Conservation (phyloP, 92 coral and sea anemone genomes). For the Metridium senile region DNA sequence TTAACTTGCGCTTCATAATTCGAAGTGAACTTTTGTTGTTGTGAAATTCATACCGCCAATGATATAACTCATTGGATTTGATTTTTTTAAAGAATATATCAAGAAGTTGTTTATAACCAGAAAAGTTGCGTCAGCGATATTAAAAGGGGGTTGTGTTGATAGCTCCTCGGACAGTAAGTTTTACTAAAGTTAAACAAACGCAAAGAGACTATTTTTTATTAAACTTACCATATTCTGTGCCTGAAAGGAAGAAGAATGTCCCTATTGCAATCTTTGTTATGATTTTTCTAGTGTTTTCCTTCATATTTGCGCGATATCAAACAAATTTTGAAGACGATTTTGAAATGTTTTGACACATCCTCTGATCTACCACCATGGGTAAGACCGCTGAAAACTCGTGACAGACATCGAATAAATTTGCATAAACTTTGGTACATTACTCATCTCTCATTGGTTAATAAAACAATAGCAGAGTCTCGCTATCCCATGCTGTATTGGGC, state of each 20-base stretch:
- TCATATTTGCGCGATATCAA: conserved; percentile 10
- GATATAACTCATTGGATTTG: no score
- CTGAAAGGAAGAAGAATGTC: conserved; percentile 85
- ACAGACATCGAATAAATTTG: background rate
- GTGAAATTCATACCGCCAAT: no score
- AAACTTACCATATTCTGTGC: conserved; percentile 90
- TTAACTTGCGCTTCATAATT: no score
- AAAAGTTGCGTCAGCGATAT: no score
- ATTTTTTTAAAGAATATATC: no score
- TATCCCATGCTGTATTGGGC: conserved; percentile 58
- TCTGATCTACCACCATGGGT: background rate
- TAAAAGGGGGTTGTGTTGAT: no score
- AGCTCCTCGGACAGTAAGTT: no score
- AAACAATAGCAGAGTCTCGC: conserved; percentile 40
- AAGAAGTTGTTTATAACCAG: no score
- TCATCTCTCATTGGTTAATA: conserved; percentile 48
- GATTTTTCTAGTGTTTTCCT: conserved; percentile 60
- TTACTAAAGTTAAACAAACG: background rate
- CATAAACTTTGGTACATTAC: background rate
- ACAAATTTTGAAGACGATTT: background rate
- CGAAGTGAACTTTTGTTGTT: no score
- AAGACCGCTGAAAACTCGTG: conserved; percentile 43
- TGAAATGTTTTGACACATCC: background rate
- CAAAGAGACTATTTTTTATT: no score
- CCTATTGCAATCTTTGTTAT: conserved; percentile 75